Percentiles rank a stretch among this genome's conserved stretches.
These are phyloP conservation scores for Drosophila miranda DNA, from an alignment of 1,140 invertebrate species.

Conservation along the genomic window DNA sequence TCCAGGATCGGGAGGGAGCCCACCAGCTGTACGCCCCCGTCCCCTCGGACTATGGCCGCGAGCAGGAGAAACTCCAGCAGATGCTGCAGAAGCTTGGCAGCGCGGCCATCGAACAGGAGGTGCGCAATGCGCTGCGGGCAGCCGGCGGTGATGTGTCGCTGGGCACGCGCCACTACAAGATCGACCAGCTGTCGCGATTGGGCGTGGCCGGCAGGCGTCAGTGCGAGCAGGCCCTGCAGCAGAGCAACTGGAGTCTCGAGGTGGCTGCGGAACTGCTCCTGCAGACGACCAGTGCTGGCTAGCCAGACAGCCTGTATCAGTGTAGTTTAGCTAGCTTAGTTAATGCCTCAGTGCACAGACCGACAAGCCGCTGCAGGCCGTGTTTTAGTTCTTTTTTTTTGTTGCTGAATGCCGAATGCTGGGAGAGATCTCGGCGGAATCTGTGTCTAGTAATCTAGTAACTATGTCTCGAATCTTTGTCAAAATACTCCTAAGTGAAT, in stretches of 20 bases:
- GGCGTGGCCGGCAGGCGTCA: slow-evolving; percentile 88
- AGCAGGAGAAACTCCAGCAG: slow-evolving; percentile 72
- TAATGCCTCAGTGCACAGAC: neutral
- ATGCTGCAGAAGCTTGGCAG: slow-evolving; percentile 69
- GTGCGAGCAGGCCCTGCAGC: slow-evolving; percentile 89
- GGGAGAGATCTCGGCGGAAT: no score
- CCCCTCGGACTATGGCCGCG: slow-evolving; percentile 62
- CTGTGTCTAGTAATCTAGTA: slow-evolving; percentile 2
- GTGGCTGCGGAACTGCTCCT: slow-evolving; percentile 90
- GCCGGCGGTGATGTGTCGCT: slow-evolving; percentile 87
- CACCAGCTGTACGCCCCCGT: slow-evolving; percentile 78
- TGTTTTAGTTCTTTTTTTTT: slow-evolving; percentile 17
- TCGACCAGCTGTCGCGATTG: slow-evolving; percentile 88
- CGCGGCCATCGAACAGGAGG: slow-evolving; percentile 68
- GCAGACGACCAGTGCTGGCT: slow-evolving; percentile 82
- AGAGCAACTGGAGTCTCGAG: slow-evolving; percentile 91
- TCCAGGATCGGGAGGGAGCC: slow-evolving; percentile 81
- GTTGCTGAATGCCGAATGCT: slow-evolving; percentile 29
- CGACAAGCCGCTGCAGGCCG: neutral
- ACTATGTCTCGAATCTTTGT: slow-evolving; percentile 41
- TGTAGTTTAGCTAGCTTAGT: neutral
- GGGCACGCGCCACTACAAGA: slow-evolving; percentile 88
- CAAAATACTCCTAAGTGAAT: slow-evolving; percentile 49
- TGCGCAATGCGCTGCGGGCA: slow-evolving; percentile 85
- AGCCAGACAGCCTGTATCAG: neutral